phyloP scores from a whole-genome alignment of 2,797 vertebrate species.

The Xiphorhynchus erythropygius region DNA sequence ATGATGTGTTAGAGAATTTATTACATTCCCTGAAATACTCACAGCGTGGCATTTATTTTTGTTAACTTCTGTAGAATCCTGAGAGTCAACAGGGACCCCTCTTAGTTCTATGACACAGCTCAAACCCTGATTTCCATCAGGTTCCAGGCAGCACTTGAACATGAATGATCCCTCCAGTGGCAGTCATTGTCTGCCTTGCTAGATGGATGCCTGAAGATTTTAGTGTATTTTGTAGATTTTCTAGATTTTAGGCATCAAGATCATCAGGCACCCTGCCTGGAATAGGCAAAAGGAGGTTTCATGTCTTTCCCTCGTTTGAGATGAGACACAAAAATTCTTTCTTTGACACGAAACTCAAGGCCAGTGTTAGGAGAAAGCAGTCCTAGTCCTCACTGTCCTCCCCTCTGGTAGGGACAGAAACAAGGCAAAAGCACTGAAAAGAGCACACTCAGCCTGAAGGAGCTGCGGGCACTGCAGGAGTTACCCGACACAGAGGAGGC shows the following conservation, averaged over 20 bases:
- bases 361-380: not conserved
- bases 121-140: not conserved
- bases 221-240: too few species aligned
- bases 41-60: not conserved
- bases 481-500: not conserved
- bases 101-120: not conserved
- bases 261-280: not conserved
- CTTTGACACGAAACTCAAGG: not conserved
- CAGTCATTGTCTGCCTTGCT: not conserved
- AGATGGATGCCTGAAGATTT: too few species aligned
- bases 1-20: conserved; percentile 1
- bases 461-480: not conserved
- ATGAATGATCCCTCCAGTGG: not conserved
- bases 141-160: not conserved
- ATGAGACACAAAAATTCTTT: not conserved
- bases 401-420: not conserved
- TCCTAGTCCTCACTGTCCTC: not conserved
- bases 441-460: not conserved
- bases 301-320: not conserved
- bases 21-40: not conserved
- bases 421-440: not conserved
- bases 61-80: not conserved
- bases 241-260: too few species aligned
- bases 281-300: not conserved
- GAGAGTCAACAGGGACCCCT: not conserved